A percentile compares a stretch with the other conserved stretches of the same genome.
Evolutionary conservation across 2,113 vertebrate species (phyloP).

Genomic region (Garra rufa): DNA sequence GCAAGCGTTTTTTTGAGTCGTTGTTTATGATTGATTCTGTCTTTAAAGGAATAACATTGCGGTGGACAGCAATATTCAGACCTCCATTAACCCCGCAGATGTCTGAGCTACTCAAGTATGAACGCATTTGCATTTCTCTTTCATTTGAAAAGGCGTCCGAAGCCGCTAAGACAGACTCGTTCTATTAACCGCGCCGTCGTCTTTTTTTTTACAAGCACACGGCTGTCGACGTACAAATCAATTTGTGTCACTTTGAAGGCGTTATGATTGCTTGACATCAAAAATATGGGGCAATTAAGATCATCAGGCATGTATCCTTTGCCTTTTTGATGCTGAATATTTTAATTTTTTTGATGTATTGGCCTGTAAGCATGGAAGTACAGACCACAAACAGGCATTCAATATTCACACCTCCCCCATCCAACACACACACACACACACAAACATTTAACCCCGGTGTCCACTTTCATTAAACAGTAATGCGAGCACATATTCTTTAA

Average conservation of each 20-base stretch:
- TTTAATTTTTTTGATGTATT: conserved; percentile 67
- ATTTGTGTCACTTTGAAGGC: conserved; percentile 75
- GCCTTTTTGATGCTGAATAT: conserved; percentile 67
- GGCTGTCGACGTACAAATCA: conserved; percentile 73
- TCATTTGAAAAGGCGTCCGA: conserved; percentile 61
- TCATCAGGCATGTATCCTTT: conserved; percentile 64
- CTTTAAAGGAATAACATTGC: conserved; percentile 60
- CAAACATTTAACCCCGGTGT: conserved; percentile 45
- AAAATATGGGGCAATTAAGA: conserved; percentile 77
- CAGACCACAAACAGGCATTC: conserved; percentile 30
- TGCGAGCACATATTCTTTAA: conserved; percentile 26
- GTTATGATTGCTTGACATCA: conserved; percentile 77
- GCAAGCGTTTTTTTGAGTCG: conserved; percentile 66
- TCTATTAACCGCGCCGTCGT: conserved; percentile 47
- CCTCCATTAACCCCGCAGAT: conserved; percentile 62
- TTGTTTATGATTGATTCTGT: conserved; percentile 73
- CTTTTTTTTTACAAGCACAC: conserved; percentile 20
- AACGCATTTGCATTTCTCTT: conserved; percentile 65
- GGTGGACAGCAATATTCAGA: conserved; percentile 65
- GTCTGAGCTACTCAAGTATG: conserved; percentile 62
- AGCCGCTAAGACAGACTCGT: conserved; percentile 65
- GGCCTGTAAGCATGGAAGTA: conserved; percentile 45
- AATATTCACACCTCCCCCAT: conserved; percentile 40
- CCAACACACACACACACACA: conserved; percentile 2
- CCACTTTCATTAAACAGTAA: conserved; percentile 36